Base-by-base conservation (phyloP, 2,888 invertebrate genomes). In the Drymonia ruficornis region DNA sequence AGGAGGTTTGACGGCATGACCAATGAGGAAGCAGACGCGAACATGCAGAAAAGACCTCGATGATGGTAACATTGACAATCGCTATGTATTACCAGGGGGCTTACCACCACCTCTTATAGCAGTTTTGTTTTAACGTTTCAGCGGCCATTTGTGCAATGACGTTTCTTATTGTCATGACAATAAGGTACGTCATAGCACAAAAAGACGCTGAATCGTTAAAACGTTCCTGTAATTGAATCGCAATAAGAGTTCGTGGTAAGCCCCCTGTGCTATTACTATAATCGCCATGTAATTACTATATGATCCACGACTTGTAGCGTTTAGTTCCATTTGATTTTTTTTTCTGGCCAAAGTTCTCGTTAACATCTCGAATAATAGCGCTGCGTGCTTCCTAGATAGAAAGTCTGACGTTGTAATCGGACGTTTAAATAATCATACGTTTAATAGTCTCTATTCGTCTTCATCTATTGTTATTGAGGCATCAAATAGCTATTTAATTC, bases 11-110 rank as follows among this genome's bases (percentile, higher is more conserved):
- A 67, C 64, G 53, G 67, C 68, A 65, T 61, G 56, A 65, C 58
- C 57, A 70, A 78, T 72, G 72, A 77, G 84, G 82, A 78, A 81
- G 69, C 71, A 56, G 28, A 43, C 55, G 67, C 65, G 57, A 55
- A 68, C 61, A 44, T 23, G 57, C 55, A 59, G 55, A 63, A 57
- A 67, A 72, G 69, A 74, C 63, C 57, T 56, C 38, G 34, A 34
- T 29, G 56, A 60, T 50, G 49, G 50, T 45, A 55, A 55, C 51
- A 59, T 40, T 53, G 52, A 56, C 47, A 58, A 64, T 67, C 31
- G 23, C 47, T 16, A 57, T 53, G n/a, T n/a, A n/a, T n/a, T n/a
- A n/a, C n/a, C n/a, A n/a, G n/a, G n/a, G n/a, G n/a, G n/a, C n/a
- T n/a, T n/a, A n/a, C n/a, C n/a, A n/a, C n/a, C n/a, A n/a, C n/a